Evolutionary conservation across 2,888 invertebrate genomes (phyloP), one percentile per base, ranked within the genome.

Genomic region (Bombylius discolor): DNA sequence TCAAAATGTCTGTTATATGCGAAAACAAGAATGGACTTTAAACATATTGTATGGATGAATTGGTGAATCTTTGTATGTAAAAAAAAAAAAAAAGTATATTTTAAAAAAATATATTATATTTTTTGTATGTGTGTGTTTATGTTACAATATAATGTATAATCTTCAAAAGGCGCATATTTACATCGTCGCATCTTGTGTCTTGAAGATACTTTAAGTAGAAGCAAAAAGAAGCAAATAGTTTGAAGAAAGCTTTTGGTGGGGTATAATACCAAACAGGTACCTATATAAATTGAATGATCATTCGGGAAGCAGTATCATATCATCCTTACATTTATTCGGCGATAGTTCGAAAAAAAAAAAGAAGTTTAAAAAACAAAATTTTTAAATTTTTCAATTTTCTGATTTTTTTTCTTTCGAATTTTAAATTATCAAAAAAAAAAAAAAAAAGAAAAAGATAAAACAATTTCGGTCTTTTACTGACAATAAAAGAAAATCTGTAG

Each of bases 301-400:
- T 66, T 70, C 70, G 70, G 71, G 69, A 74, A 74, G 72, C 70
- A 69, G 71, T 74, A 74, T 74, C 74, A 74, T 70, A 74, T 74
- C 74, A 74, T 74, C 74, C 74, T 74, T 73, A 67, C 66, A 68
- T 72, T 69, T 68, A 70, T 71, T 71, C 71, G 72, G 70, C 70
- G 68, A 68, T 68, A 73, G 62, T 65, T 64, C 62, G 63, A 63
- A 60, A 63, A 60, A 54, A 61, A 56, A 59, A 61, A 48, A 1
- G 1, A 33, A 13, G 46, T 47, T 46, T 52, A 47, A 47, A 42
- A 42, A n/a, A 50, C n/a, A 56, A 33, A 42, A 52, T 56, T 53
- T 23, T 12, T 34, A 36, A 31, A 49, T 55, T 57, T 55, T 51
- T 42, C 13, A 33, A 52, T 9, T 51, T 49, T 31, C 48, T 42